Evolutionary conservation across 2,888 invertebrate species (phyloP), one percentile per base, ranked within the genome.

Genomic region (Cryptus viduatorius): DNA sequence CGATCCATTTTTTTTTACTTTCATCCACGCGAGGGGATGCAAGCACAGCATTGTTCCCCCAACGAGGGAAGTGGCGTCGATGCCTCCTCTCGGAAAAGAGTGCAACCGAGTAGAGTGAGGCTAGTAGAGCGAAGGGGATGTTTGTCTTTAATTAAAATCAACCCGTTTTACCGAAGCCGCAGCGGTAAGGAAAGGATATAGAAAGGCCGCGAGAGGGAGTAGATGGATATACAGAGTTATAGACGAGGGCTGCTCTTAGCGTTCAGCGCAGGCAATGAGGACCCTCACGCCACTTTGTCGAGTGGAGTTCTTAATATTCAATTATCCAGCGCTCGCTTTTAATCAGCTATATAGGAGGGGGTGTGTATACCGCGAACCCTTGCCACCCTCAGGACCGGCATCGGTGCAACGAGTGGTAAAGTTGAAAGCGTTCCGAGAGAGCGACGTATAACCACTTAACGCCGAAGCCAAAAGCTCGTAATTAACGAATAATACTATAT

Each of bases 71-170:
- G 64, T 80, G 77, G 73, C 72, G 50, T 69, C 16, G 56, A 44
- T 31, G 53, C 29, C 37, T 73, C 80, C 68, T 64, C 24, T 56
- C 46, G 14, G 16, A 59, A 31, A 65, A 53, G 16, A 71, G 59
- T 65, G 77, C 76, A 67, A 46, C 37, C 12, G 14, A 14, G 19
- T 67, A 46, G 73, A 46, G 73, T 68, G 24, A 29, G 10, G 56
- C 64, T 56, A 14, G 46, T 2, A 64, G 75, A 69, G 88, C 64
- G 69, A 88, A 86, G 87, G 88, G 89, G 90, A 89, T 92, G 92
- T 92, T 92, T 92, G 92, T 90, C 91, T 92, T 92, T 92, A 92
- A 92, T 92, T 92, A 92, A 92, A 92, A 92, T 92, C 90, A 91
- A 89, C 90, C 89, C 69, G 71, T 75, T 87, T 86, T 64, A 79